Base-by-base conservation (phyloP, 2,797 vertebrate genomes). In the Cossypha polioptera region DNA sequence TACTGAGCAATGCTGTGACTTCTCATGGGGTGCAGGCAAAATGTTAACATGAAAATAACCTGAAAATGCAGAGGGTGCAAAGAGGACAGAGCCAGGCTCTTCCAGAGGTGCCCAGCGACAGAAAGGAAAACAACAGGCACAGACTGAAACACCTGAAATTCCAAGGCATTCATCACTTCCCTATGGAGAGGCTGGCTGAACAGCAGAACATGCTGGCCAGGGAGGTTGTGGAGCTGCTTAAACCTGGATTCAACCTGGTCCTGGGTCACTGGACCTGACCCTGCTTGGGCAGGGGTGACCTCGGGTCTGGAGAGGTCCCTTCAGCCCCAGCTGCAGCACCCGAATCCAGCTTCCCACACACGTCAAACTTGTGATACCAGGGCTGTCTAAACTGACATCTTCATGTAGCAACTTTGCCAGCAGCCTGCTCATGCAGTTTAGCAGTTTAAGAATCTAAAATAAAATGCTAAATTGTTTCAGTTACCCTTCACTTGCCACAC, bases 381-480 rank as follows among this genome's bases (percentile, higher is more conserved):
- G 55, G 20, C 31, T 94, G 82, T 43, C 50, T 47, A 42, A 84
- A 50, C 4, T 22, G 31, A 42, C 24, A 14, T 19, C 74, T 66
- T 28, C 63, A 45, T 8, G 45, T 1, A 61, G 71, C 65, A 48
- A 26, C 24, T 68, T 25, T 75, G 45, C 45, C 69, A 87, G 80
- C 45, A 83, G 57, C 35, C 47, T 79, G 31, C 48, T 68, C 16
- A 2, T 14, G 33, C 43, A 45, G 26, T 33, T 66, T 14, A 63
- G 57, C 4, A 12, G 26, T 53, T 69, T 73, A 48, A 65, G 45
- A 68, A 86, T 72, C 81, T 67, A 71, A 93, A 94, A 74, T 77
- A 86, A 94, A 95, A 95, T 53, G 45, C 35, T 79, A n/a, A 53
- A 58, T 73, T 91, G 43, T 72, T 74, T 90, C 43, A 15, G 73